Percentiles rank a stretch among this genome's conserved stretches.
These are phyloP conservation scores for Macrobrachium rosenbergii DNA, from an alignment of 1,140 invertebrate species.

Conservation along the genomic window DNA sequence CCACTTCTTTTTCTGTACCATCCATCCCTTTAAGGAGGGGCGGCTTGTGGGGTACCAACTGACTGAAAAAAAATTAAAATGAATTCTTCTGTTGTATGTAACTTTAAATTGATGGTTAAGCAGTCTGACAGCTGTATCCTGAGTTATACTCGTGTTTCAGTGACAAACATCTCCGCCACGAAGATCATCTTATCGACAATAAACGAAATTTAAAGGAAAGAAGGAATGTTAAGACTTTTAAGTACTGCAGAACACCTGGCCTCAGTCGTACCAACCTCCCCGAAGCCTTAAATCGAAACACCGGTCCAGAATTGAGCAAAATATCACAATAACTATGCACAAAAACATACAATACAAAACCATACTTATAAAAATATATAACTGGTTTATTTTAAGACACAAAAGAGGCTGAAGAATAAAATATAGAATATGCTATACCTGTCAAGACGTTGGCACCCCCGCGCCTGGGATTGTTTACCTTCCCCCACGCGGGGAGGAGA, in stretches of 20 bases:
- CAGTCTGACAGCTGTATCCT: neutral
- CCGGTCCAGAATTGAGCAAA: neutral
- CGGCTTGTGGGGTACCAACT: neutral
- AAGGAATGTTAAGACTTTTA: constrained; percentile 10
- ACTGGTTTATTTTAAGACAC: neutral
- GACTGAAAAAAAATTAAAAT: neutral
- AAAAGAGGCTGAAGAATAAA: neutral
- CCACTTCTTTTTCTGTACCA: constrained; percentile 5
- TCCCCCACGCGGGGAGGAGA: constrained; percentile 13
- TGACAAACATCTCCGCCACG: neutral
- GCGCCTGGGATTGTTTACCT: constrained; percentile 18
- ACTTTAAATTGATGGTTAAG: neutral
- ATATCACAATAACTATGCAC: neutral
- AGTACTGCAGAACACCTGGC: constrained; percentile 33
- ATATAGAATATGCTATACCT: neutral
- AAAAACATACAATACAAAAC: neutral
- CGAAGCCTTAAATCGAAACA: neutral
- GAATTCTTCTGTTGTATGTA: neutral
- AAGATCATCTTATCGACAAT: no score
- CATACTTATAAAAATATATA: no score
- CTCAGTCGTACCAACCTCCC: neutral
- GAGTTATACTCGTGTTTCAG: neutral
- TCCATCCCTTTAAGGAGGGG: constrained; percentile 12
- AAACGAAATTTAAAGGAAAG: neutral
- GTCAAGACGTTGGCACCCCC: constrained; percentile 8